phyloP scores from a whole-genome alignment of 2,888 invertebrate genomes.

The Creontiades dilutus region DNA sequence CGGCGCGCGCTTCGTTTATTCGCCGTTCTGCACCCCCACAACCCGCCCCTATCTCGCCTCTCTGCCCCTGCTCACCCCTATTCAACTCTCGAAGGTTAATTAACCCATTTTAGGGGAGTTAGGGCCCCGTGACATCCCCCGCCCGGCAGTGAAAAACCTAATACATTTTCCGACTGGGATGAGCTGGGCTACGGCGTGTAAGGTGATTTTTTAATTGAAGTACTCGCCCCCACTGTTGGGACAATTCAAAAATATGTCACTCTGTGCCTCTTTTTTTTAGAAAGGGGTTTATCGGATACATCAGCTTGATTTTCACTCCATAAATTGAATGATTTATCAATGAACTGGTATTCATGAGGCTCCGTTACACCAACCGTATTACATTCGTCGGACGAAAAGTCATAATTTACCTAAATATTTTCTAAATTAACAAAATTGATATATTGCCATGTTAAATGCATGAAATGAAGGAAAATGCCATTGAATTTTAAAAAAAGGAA shows the following conservation, averaged over 20 bases:
- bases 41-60: neutral
- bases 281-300: too few relatives aligned
- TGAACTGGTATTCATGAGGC: too few relatives aligned
- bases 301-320: too few relatives aligned
- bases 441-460: too few relatives aligned
- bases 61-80: neutral
- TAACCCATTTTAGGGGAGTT: conserved; percentile 37
- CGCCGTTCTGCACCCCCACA: neutral
- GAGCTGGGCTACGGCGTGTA: neutral
- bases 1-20: conserved; percentile 40
- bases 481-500: too few relatives aligned
- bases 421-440: too few relatives aligned
- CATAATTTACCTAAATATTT: too few relatives aligned
- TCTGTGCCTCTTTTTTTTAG: neutral
- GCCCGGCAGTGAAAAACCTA: neutral
- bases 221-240: neutral
- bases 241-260: neutral
- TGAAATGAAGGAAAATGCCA: too few relatives aligned
- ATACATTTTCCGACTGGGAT: conserved; percentile 1
- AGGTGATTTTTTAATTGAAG: conserved; percentile 33
- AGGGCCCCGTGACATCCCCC: neutral
- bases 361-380: too few relatives aligned
- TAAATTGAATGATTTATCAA: too few relatives aligned
- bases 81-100: conserved; percentile 14
- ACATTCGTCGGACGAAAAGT: too few relatives aligned